phyloP scores from a whole-genome alignment of 2,113 vertebrate genomes.

The Poeciliopsis turrubarensis region DNA sequence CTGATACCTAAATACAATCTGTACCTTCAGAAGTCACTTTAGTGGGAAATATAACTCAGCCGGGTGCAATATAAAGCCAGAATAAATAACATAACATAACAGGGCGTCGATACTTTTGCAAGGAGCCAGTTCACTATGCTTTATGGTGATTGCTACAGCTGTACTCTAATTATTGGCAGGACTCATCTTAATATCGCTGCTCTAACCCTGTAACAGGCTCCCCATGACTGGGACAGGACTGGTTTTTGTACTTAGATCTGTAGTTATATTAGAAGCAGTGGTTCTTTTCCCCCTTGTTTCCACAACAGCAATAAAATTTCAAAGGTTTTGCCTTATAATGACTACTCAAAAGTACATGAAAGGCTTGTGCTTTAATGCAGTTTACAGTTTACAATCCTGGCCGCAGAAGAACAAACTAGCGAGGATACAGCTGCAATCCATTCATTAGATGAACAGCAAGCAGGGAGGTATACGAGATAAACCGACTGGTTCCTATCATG shows the following conservation, averaged over 20 bases:
- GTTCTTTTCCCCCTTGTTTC: not conserved
- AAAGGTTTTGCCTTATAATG: not conserved
- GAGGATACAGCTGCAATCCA: slow-evolving; percentile 7
- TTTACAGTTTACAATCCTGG: not conserved
- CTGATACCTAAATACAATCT: too few relatives aligned
- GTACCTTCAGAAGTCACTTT: too few relatives aligned
- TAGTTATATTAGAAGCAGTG: not conserved
- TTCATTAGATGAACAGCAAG: slow-evolving; percentile 17
- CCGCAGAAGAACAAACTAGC: slow-evolving; percentile 9
- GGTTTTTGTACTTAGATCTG: not conserved
- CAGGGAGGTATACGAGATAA: slow-evolving; percentile 5
- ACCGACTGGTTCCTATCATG: slow-evolving; percentile 45
- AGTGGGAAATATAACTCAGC: too few relatives aligned
- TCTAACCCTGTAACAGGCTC: too few relatives aligned
- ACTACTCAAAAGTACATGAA: not conserved
- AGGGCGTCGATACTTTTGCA: too few relatives aligned
- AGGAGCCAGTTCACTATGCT: too few relatives aligned
- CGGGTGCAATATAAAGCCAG: too few relatives aligned
- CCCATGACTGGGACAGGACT: too few relatives aligned
- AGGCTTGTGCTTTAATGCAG: not conserved
- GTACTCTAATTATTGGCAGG: too few relatives aligned
- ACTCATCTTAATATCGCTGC: too few relatives aligned
- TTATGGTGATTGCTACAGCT: too few relatives aligned
- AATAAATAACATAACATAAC: too few relatives aligned
- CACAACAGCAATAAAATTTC: not conserved